Evolutionary conservation across 2,797 vertebrate genomes (phyloP), one percentile per base, ranked within the genome.

Genomic region (Huso huso): DNA sequence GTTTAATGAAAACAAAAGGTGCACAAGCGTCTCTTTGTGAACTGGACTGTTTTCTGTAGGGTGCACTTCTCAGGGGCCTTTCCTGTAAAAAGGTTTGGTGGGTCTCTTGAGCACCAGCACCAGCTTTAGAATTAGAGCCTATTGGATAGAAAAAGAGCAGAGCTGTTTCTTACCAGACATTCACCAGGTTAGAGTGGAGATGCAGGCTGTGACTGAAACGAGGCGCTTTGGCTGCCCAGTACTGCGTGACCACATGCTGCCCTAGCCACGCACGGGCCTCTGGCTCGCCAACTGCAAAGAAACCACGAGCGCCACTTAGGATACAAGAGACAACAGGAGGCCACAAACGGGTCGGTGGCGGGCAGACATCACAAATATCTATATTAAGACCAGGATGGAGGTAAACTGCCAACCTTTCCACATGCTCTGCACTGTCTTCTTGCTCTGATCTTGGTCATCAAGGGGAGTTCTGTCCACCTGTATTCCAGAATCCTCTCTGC

Each of bases 401-500:
- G 23, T 37, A 37, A 37, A 37, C 23, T 1, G 23, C 23, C 23
- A 37, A 98, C 96, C 94, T 82, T 90, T 92, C 94, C 94, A 98
- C 10, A 86, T 81, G 55, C 89, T 82, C 66, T 83, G 83, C 10
- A 87, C 88, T 0, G 80, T 72, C 70, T 94, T 95, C 80, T 89
- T 91, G 69, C 78, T 82, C 65, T 83, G 83, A 66, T 94, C 92
- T 65, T 89, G 92, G 65, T 98, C 95, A 70, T 99, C 96, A 74
- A 89, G 90, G 0, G 97, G 95, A 0, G 95, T 99, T 68, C 90
- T 86, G 80, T 99, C 97, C 68, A 95, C 81, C 70, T 98, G 97
- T 78, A 99, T 99, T 66, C 97, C 97, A 6, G 97, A 99, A 79
- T 99, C 97, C 70, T 96, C 95, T 70, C 97, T 92, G 82, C 95